These are phyloP conservation scores for Nasonovia ribisnigri DNA, from an alignment of 2,888 invertebrate genomes.

Conservation along the genomic window DNA sequence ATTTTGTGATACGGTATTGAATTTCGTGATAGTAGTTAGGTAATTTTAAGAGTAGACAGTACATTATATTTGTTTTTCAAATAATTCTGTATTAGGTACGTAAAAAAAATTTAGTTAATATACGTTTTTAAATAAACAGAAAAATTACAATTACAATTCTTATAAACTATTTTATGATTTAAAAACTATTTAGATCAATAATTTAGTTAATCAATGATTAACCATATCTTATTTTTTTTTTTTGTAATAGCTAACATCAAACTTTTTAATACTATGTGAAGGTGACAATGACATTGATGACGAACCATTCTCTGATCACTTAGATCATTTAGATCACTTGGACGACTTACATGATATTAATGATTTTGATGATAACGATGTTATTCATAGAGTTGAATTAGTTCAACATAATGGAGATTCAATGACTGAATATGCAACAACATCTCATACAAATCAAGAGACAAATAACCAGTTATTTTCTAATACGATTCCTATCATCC, in stretches of 20 bases:
- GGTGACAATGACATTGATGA: neutral
- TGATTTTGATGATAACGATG: neutral
- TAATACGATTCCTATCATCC: neutral
- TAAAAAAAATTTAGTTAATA: neutral
- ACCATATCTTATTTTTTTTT: neutral
- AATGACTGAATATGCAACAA: slow-evolving; percentile 1
- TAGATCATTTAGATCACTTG: neutral
- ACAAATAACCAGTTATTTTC: neutral
- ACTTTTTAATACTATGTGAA: neutral
- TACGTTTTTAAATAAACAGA: neutral
- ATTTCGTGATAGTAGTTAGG: neutral
- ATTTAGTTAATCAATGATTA: neutral
- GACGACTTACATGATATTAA: neutral
- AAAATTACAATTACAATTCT: neutral
- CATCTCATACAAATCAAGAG: neutral
- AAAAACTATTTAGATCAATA: neutral
- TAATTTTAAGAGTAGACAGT: neutral
- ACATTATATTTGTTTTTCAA: neutral
- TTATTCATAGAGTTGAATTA: neutral
- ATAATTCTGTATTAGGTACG: neutral
- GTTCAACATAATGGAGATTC: slow-evolving; percentile 1
- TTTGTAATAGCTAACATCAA: slow-evolving; percentile 6
- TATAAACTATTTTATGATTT: neutral
- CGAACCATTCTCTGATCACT: neutral
- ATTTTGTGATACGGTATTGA: neutral